Evolutionary conservation across 2,888 invertebrate species (phyloP), one percentile per base, ranked within the genome.

Genomic region (Meliscaeva auricollis): DNA sequence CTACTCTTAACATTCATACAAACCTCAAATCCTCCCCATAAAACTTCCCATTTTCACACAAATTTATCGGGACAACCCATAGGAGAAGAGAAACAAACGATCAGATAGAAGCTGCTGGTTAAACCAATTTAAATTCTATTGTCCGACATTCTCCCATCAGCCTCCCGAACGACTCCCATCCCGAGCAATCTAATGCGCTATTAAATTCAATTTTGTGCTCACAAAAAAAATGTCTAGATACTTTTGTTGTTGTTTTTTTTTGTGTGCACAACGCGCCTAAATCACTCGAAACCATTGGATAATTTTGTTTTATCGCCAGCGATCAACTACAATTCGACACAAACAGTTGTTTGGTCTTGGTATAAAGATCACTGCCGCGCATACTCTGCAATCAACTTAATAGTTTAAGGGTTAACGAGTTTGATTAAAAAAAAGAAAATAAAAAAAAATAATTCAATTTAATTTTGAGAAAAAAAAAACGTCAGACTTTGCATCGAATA

Each of bases 361-460:
- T 17, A 32, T 15, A 44, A 17, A 50, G 20, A 44, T 62, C 54
- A 41, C 54, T 64, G 41, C 35, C 22, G 35, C 69, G 56, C 22
- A 64, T 70, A 41, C 62, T 32, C 68, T 66, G 56, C 72, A 50
- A 79, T 84, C 83, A 84, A 70, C 75, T 79, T 79, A 78, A 78
- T 73, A 74, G 83, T 75, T 66, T 69, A 70, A 84, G 83, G 83
- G 83, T 84, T 84, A 84, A 84, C 83, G 79, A 84, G 70, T 75
- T 70, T 84, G 83, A 84, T 79, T 83, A 58, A 70, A 66, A 69
- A 69, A 48, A 38, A 9, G 11, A 50, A 50, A 26, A 26, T 26
- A 13, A 48, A 66, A 54, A 26, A 52, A 32, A 64, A 17, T 62
- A 75, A 75, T 75, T 73, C 68, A 83, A 78, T 83, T 83, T 54